Base-by-base conservation (phyloP, 2,888 invertebrate genomes). In the Drosophila tanythrix region DNA sequence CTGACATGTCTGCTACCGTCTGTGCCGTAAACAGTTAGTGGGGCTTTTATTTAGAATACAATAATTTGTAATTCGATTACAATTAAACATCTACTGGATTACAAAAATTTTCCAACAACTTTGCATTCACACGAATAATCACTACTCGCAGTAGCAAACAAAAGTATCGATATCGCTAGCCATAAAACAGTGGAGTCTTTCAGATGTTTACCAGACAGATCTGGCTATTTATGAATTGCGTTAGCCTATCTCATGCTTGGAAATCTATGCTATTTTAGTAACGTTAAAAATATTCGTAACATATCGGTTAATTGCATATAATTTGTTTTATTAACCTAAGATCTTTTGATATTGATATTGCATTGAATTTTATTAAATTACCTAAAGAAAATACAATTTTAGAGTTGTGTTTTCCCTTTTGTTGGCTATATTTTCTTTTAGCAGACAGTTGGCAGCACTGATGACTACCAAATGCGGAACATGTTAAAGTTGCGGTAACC, bases 1-100 rank as follows among this genome's bases (percentile, higher is more conserved):
- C 91, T 73, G 92, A 90, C 91, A 92, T 90, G 56, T 74, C 86
- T 69, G 59, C 38, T 43, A 40, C 61, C 57, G 61, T 68, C 57
- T 50, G 56, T 46, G 46, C 50, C 57, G 55, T 55, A n/a, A 63
- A 50, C 55, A 74, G 33, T 58, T 58, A 43, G 40, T 61, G 33
- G 60, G 40, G 74, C 46, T 68, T 71, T 79, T 72, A 82, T 81
- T 85, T 64, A 81, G 48, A 67, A 71, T 56, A 61, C 21, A 38
- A n/a, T 29, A 58, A 69, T 52, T 64, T 67, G 60, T 57, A 80
- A 76, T 60, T 51, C 11, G 21, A 68, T 51, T 66, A 60, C 46
- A 53, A 50, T 63, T 66, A 29, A 64, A 60, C 60, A 69, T 76
- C n/a, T 62, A 78, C 60, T 60, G 38, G 40, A 21, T 55, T 66